Percentiles rank a stretch among this genome's conserved stretches.
Evolutionary conservation across 2,797 vertebrate species (phyloP).

Genomic region (Silurus aristotelis): DNA sequence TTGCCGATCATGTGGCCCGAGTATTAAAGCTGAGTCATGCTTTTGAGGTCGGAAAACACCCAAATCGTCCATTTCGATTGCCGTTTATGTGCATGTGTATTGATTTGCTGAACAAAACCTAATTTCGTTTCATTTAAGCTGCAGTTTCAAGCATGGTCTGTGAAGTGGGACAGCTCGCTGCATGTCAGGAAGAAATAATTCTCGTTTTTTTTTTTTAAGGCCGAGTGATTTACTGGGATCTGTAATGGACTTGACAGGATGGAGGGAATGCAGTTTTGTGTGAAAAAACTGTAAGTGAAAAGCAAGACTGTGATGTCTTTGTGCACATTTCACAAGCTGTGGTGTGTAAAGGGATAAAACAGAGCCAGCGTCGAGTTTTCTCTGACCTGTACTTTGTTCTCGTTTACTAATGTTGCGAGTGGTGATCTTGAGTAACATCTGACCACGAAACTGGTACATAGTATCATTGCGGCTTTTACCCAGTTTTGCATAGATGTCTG

Average conservation of each 20-base stretch:
- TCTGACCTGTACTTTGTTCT: no score
- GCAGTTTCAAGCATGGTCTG: not conserved
- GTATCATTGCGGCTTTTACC: not conserved
- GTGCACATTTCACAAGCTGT: not conserved
- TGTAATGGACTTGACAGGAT: not conserved
- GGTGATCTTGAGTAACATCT: not conserved
- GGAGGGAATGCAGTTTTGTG: not conserved
- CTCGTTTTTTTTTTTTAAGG: not conserved
- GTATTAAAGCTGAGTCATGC: conserved; percentile 45
- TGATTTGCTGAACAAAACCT: conserved; percentile 9
- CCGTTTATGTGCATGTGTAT: conserved; percentile 1
- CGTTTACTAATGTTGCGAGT: not conserved
- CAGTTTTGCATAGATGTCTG: not conserved
- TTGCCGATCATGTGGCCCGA: not conserved
- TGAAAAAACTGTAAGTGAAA: no score
- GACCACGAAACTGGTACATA: not conserved
- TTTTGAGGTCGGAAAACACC: not conserved
- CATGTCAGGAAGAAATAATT: not conserved
- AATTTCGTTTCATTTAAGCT: not conserved
- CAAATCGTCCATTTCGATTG: not conserved
- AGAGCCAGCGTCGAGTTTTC: not conserved
- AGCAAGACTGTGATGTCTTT: not conserved
- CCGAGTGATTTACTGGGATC: not conserved
- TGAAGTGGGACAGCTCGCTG: not conserved
- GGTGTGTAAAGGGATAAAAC: not conserved